Conservation (phyloP, 2,797 vertebrate species). For the Lagorchestes hirsutus region DNA sequence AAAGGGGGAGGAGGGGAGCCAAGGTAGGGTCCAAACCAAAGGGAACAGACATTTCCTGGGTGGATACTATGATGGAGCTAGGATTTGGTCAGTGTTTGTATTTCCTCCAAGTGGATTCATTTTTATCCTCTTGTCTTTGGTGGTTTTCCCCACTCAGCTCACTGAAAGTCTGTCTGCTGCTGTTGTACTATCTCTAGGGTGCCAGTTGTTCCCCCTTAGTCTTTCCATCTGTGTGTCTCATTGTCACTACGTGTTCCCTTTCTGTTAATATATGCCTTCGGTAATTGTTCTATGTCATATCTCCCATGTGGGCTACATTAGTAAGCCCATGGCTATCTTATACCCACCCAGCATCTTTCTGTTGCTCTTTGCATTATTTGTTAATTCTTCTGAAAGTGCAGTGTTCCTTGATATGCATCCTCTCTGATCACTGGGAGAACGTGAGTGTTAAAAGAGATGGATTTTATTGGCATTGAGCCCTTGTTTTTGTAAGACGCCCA, state of each 20-base stretch:
- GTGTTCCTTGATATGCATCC: too few relatives aligned
- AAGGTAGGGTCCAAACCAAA: neutral
- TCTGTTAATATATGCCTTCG: neutral
- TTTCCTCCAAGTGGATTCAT: neutral
- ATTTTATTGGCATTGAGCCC: neutral
- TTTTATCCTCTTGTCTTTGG: neutral
- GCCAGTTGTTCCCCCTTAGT: neutral
- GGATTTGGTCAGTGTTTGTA: neutral
- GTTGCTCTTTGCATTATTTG: neutral
- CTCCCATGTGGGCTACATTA: neutral
- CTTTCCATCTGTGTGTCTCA: neutral
- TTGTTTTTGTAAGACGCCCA: neutral
- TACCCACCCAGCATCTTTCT: neutral
- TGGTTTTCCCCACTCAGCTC: neutral
- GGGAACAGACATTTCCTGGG: neutral
- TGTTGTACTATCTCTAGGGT: neutral
- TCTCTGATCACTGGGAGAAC: neutral
- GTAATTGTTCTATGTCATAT: neutral
- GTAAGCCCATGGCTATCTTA: neutral
- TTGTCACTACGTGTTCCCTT: neutral
- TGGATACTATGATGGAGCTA: neutral
- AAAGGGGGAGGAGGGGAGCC: neutral
- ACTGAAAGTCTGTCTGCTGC: neutral
- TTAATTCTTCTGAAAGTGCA: neutral
- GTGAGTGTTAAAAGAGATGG: neutral